Percentiles rank a stretch among this genome's conserved stretches.
phyloP scores from a whole-genome alignment of 2,888 invertebrate species.

The Glaucopsyche alexis region DNA sequence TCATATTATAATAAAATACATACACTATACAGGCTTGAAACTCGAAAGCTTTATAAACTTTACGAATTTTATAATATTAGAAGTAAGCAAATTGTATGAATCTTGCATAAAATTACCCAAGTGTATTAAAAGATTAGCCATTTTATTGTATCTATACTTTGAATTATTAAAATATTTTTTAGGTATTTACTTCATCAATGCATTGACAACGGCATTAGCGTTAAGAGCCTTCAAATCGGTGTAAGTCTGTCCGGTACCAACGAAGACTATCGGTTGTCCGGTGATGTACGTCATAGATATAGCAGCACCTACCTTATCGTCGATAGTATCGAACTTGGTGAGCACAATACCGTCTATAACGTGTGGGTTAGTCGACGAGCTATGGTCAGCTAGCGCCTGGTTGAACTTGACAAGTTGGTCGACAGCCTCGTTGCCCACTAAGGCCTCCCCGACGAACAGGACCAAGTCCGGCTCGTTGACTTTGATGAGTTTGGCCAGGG shows the following conservation, averaged over 20 bases:
- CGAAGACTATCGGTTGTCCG: conserved; percentile 99
- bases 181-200: conserved; percentile 91
- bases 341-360: conserved; percentile 99
- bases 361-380: conserved; percentile 87
- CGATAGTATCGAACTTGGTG: conserved; percentile 99
- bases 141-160: no score
- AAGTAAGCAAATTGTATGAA: background rate
- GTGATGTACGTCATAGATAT: conserved; percentile 99
- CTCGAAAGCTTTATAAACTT: no score
- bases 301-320: conserved; percentile 99
- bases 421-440: conserved; percentile 99
- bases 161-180: background rate
- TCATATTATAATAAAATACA: background rate
- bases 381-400: conserved; percentile 96
- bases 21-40: background rate
- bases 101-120: background rate
- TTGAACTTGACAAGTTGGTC: conserved; percentile 99
- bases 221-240: conserved; percentile 98
- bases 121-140: no score
- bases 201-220: conserved; percentile 96
- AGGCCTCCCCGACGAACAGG: conserved; percentile 99
- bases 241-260: conserved; percentile 99
- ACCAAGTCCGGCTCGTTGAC: conserved; percentile 99
- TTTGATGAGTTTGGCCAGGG: conserved; percentile 96
- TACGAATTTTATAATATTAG: no score